Base-by-base conservation (phyloP, 2,888 invertebrate genomes). In the Drosophila birchii region DNA sequence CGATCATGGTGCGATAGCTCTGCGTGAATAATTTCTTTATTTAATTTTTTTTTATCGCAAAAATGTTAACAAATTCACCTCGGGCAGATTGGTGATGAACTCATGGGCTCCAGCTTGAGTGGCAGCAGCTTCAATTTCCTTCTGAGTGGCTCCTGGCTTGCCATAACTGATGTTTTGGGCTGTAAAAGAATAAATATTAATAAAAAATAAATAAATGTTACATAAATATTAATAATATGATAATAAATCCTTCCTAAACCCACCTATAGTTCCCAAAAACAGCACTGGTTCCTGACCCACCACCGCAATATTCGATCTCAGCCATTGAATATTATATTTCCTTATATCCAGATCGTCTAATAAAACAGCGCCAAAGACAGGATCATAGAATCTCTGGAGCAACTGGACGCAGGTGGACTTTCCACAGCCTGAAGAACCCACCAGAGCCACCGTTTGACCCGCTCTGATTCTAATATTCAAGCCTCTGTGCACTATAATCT, bases 231-330 rank as follows among this genome's bases (percentile, higher is more conserved):
- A 18, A 41, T 12, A 0, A 41, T 5, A 2, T 1, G 2, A 26
- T 12, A 20, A 6, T 20, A 20, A 43, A 20, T 20, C 12, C 12
- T 0, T 2, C 1, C 5, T 12, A 6, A 43, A 20, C 55, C 51
- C 75, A 91, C 90, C 88, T 71, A 98, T 96, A 26, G 95, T 95
- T 6, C 96, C 95, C 83, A 96, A 95, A 91, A 98, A 98, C 9
- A 98, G 93, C 6, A 96, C 95, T 0, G 97, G 98, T 80, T 98
- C 98, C 91, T 98, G 98, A 0, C 97, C 96, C 16, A 98, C 98
- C 7, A 97, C 94, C 0, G 97, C 97, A 73, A 98, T 96, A 88
- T 96, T 95, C 36, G 94, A 94, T 59, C 98, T 93, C 29, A 96
- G 91, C 94, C 96, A 96, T 32, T 94, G 93, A 29, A 91, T 94